Base-by-base conservation (phyloP, 1,140 invertebrate species). In the Neotoxoptera formosana region DNA sequence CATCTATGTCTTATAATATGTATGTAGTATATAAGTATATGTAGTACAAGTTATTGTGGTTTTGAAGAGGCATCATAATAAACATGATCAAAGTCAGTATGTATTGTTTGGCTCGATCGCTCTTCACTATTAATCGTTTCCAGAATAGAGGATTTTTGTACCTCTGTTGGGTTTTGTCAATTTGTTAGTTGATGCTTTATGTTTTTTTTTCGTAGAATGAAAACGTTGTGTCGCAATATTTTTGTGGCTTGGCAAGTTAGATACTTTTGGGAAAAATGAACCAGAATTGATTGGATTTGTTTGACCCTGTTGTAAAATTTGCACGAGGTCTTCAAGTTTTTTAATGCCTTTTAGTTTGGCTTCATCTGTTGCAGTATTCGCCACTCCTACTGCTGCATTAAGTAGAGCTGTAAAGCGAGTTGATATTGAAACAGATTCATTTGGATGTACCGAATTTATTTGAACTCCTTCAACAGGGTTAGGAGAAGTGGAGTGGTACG, bases 191-290 rank as follows among this genome's bases (percentile, higher is more conserved):
- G 83, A 86, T 1, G 8, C 4, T 41, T 41, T 1, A 1, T 86
- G 36, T 47, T 45, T 86, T 30, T 47, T 86, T 86, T 86, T 86
- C n/a, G 41, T 86, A 14, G 84, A 30, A 4, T 25, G 41, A 11
- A 47, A 47, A 86, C 9, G 25, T 86, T 86, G 84, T 47, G 30
- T 9, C 11, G 30, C 45, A 47, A 86, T 45, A 47, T 86, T 86
- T 86, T 86, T 86, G 23, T 86, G 41, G 25, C 84, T 86, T 86
- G 84, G 41, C 9, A 86, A 86, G 84, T 86, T 47, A 30, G 84
- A 0, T 86, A 17, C 14, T 6, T 47, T 86, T 86, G 84, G 4
- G 17, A 47, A 86, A 86, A 86, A n/a, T n/a, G n/a, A n/a, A n/a
- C n/a, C n/a, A n/a, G n/a, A n/a, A n/a, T n/a, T n/a, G n/a, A n/a